These are phyloP conservation scores for Pelosia muscerda DNA, from an alignment of 2,888 invertebrate species.

Conservation along the genomic window DNA sequence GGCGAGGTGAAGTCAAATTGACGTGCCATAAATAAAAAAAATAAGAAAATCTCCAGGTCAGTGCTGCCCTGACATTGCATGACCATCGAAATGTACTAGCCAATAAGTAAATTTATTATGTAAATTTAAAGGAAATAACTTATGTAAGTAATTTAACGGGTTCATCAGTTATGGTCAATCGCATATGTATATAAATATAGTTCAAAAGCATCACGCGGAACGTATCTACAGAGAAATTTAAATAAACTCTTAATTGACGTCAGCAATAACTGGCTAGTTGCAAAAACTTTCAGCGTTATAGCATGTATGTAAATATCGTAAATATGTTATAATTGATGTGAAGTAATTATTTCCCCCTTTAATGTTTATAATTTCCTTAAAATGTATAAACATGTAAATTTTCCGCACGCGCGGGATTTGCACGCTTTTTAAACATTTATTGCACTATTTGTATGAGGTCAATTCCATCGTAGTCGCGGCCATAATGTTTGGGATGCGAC, in stretches of 20 bases:
- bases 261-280: not conserved
- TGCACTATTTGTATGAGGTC: too few species aligned
- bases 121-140: not conserved
- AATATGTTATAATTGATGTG: not conserved
- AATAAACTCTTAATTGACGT: not conserved
- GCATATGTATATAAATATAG: not conserved
- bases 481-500: too few species aligned
- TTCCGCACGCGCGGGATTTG: too few species aligned
- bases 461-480: too few species aligned
- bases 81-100: too few species aligned
- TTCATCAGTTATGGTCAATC: not conserved
- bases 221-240: not conserved
- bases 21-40: too few species aligned
- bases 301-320: not conserved
- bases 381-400: too few species aligned
- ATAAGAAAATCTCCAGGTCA: too few species aligned
- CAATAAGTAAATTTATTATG: not conserved
- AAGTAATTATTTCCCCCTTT: not conserved
- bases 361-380: too few species aligned
- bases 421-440: too few species aligned
- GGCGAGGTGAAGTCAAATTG: too few species aligned
- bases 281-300: not conserved
- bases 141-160: not conserved
- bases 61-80: too few species aligned
- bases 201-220: not conserved